Evolutionary conservation across 2,888 invertebrate genomes (phyloP).

Genomic region (Cryptosula pallasiana): DNA sequence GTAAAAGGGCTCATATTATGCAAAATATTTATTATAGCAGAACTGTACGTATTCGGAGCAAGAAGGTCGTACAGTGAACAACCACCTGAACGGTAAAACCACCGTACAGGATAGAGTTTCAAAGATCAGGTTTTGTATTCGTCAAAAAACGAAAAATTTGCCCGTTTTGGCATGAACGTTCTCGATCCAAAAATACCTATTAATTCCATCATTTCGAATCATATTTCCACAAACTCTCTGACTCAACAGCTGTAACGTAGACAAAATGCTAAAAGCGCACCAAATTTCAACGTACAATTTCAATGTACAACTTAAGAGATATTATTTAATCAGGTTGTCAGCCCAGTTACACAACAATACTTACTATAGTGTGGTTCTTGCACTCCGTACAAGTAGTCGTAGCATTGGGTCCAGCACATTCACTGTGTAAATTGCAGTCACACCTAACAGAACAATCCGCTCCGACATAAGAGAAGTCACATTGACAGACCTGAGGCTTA

Average conservation of each 20-base stretch:
- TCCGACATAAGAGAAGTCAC: slow-evolving; percentile 91
- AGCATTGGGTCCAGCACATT: slow-evolving; percentile 62
- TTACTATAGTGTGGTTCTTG: not conserved
- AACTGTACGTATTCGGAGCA: too few species aligned
- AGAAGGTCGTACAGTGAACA: too few species aligned
- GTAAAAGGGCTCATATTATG: too few species aligned
- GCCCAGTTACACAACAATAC: not conserved
- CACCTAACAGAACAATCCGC: slow-evolving; percentile 89
- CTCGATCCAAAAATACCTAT: not conserved
- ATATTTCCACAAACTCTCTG: not conserved
- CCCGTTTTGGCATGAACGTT: too few species aligned
- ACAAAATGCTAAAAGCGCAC: not conserved
- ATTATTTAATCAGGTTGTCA: slow-evolving; percentile 1
- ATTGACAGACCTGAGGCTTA: slow-evolving; percentile 61
- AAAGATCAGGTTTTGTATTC: too few species aligned
- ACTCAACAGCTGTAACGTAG: not conserved
- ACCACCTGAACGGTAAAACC: too few species aligned
- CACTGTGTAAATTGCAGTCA: slow-evolving; percentile 87
- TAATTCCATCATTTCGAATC: not conserved
- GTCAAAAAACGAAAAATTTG: too few species aligned
- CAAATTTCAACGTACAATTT: too few species aligned
- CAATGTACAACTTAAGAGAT: too few species aligned
- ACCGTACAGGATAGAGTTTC: too few species aligned
- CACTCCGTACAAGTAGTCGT: slow-evolving; percentile 3
- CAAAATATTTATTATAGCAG: too few species aligned